Evolutionary conservation across 92 coral and sea anemone species (phyloP).

Genomic region (Phenganax subtilis): DNA sequence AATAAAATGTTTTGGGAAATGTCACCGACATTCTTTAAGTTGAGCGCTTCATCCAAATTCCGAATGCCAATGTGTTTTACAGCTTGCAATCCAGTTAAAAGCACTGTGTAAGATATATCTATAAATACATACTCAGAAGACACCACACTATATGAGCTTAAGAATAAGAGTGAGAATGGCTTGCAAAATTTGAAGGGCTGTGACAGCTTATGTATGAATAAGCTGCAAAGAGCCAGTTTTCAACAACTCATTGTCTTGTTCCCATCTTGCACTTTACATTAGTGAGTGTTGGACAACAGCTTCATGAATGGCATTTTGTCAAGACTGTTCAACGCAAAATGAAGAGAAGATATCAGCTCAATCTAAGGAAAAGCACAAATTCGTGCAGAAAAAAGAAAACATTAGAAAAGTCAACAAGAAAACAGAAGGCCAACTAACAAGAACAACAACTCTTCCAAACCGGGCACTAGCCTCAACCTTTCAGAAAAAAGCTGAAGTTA

Average conservation of each 20-base stretch:
- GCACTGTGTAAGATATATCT: too few relatives aligned
- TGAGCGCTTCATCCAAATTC: too few relatives aligned
- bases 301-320: constrained; percentile 39
- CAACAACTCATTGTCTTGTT: constrained; percentile 22
- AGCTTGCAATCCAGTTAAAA: too few relatives aligned
- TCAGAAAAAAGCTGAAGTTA: constrained; percentile 22
- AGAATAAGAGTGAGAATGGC: background rate
- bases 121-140: too few relatives aligned
- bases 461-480: constrained; percentile 4
- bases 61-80: too few relatives aligned
- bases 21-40: too few relatives aligned
- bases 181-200: constrained; percentile 3
- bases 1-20: too few relatives aligned
- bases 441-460: constrained; percentile 5
- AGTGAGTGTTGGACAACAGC: constrained; percentile 33
- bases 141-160: too few relatives aligned
- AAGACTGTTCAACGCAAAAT: background rate
- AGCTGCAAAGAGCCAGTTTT: background rate
- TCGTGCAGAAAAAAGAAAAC: background rate
- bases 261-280: constrained; percentile 29
- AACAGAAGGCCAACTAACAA: background rate
- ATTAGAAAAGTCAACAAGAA: background rate
- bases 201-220: constrained; percentile 6
- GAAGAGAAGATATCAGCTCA: too few relatives aligned
- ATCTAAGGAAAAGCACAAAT: too few relatives aligned